phyloP scores from a whole-genome alignment of 2,888 invertebrate species.

The Drosophila percnosoma region DNA sequence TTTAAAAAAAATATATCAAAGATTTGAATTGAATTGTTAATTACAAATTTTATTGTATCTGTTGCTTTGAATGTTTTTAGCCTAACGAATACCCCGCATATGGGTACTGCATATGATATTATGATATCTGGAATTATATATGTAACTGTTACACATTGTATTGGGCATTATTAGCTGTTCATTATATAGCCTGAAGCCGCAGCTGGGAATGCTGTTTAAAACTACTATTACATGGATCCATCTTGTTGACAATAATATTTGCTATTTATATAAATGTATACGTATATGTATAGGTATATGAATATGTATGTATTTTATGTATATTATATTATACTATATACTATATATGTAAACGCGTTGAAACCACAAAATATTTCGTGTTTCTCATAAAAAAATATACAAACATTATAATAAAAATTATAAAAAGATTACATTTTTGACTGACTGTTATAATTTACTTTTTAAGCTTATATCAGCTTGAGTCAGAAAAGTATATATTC shows the following conservation, averaged over 20 bases:
- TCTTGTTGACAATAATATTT: conserved; percentile 81
- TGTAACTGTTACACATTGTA: conserved; percentile 70
- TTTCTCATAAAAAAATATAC: conserved; percentile 42
- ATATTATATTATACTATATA: conserved; percentile 41
- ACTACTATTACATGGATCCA: conserved; percentile 46
- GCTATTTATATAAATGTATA: conserved; percentile 56
- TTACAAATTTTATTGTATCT: conserved; percentile 6
- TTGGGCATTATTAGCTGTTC: conserved; percentile 27
- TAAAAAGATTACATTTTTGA: background rate
- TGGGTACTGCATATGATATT: conserved; percentile 1
- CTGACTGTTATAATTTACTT: no score
- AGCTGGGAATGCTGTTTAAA: conserved; percentile 47
- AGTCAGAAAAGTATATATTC: no score
- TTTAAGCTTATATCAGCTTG: no score
- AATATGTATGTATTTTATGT: conserved; percentile 52
- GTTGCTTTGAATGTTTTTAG: conserved; percentile 69
- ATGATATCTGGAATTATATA: conserved; percentile 37
- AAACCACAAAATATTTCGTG: conserved; percentile 40
- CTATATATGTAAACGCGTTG: conserved; percentile 44
- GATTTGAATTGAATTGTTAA: conserved; percentile 25
- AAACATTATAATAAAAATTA: conserved; percentile 29
- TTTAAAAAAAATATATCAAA: conserved; percentile 8
- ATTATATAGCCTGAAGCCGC: conserved; percentile 61
- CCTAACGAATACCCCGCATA: conserved; percentile 15
- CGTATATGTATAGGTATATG: conserved; percentile 40